phyloP scores from a whole-genome alignment of 2,888 invertebrate species.

The Drosophila parthenogenetica region DNA sequence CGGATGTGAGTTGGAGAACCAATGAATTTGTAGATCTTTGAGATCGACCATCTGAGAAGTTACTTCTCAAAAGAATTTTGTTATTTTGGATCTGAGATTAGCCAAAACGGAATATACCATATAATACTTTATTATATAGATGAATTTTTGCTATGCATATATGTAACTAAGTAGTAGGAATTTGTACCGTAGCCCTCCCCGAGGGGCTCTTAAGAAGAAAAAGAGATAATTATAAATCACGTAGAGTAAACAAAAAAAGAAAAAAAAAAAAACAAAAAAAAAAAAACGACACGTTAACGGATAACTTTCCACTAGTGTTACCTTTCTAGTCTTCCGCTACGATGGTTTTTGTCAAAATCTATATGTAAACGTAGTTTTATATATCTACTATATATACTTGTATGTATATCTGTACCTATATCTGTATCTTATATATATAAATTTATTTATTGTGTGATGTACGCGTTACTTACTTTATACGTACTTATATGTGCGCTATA shows the following conservation, averaged over 20 bases:
- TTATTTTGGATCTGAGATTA: constrained; percentile 17
- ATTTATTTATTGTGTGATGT: constrained; percentile 69
- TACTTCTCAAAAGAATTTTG: constrained; percentile 38
- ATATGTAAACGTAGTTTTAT: constrained; percentile 48
- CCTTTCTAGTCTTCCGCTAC: constrained; percentile 75
- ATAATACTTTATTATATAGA: constrained; percentile 26
- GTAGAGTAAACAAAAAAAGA: constrained; percentile 24
- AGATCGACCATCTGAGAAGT: constrained; percentile 39
- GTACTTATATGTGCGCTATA: constrained; percentile 40
- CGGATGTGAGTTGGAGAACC: constrained; percentile 15
- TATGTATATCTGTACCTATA: constrained; percentile 30
- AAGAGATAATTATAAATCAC: constrained; percentile 25
- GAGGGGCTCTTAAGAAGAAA: constrained; percentile 24
- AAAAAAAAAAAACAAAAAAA: constrained; percentile 21
- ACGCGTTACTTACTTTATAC: constrained; percentile 67
- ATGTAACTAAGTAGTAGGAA: constrained; percentile 32
- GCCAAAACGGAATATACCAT: constrained; percentile 28
- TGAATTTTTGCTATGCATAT: constrained; percentile 51
- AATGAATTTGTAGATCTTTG: constrained; percentile 55
- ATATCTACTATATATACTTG: constrained; percentile 6
- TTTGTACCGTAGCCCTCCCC: constrained; percentile 26
- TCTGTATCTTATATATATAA: constrained; percentile 19
- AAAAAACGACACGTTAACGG: constrained; percentile 56
- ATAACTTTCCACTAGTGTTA: constrained; percentile 80
- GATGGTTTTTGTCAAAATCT: constrained; percentile 52